Conservation (phyloP, 2,888 invertebrate genomes). For the Sminthurides aquaticus region DNA sequence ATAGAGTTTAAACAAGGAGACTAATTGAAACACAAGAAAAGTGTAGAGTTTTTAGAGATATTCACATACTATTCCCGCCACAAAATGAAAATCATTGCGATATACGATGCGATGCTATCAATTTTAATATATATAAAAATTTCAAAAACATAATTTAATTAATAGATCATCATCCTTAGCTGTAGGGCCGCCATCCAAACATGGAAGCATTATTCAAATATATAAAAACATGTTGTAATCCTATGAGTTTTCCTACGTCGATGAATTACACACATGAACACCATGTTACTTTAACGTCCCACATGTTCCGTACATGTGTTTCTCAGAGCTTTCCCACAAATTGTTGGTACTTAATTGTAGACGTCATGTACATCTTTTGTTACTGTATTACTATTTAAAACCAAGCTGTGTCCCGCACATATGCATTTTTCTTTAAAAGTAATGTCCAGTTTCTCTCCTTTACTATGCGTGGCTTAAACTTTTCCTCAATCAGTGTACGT, state of each 20-base stretch:
- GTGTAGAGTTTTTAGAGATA: background rate
- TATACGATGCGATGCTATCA: slow-evolving; percentile 10
- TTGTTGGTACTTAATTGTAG: background rate
- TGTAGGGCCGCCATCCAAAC: background rate
- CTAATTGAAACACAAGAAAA: background rate
- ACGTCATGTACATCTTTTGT: too few species aligned
- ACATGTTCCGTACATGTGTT: background rate
- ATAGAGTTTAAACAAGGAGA: background rate
- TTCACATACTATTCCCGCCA: background rate
- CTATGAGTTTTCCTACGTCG: background rate
- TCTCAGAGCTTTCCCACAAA: slow-evolving; percentile 1
- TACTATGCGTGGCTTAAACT: too few species aligned
- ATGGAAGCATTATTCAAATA: background rate
- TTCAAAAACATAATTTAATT: background rate
- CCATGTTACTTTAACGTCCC: background rate
- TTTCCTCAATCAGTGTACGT: too few species aligned
- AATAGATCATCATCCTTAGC: background rate
- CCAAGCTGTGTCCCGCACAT: too few species aligned
- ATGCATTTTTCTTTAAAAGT: too few species aligned
- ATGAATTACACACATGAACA: background rate
- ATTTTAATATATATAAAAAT: background rate
- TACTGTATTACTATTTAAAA: too few species aligned
- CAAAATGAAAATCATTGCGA: slow-evolving; percentile 6
- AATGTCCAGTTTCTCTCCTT: too few species aligned
- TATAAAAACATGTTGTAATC: background rate